A percentile compares a stretch with the other conserved stretches of the same genome.
Conservation (phyloP, 2,113 vertebrate genomes). For the Syngnathus floridae region DNA sequence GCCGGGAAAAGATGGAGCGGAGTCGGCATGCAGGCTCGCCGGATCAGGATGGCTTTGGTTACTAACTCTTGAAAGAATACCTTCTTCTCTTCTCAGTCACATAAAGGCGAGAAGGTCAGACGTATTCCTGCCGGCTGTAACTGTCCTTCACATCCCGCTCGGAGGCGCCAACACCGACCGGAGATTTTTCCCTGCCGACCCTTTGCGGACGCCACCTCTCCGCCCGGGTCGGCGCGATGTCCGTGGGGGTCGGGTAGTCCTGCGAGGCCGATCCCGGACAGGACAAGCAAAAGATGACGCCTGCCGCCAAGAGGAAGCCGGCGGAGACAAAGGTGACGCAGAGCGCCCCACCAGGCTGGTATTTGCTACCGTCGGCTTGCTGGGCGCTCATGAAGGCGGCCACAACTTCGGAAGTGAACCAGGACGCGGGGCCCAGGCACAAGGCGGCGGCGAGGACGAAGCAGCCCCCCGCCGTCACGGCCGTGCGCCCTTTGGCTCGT, state of each 20-base stretch:
- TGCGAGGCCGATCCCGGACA: conserved; percentile 62
- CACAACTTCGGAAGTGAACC: conserved; percentile 86
- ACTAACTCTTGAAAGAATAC: neutral
- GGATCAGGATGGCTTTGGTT: conserved; percentile 19
- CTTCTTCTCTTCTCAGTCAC: conserved; percentile 10
- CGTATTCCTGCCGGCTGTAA: conserved; percentile 85
- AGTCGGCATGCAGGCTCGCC: neutral
- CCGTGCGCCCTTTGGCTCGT: conserved; percentile 77
- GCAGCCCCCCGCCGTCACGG: conserved; percentile 79
- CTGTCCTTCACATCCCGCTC: conserved; percentile 58
- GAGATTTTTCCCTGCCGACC: neutral
- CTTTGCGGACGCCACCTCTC: conserved; percentile 7
- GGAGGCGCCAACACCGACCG: neutral
- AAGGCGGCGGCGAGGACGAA: conserved; percentile 77
- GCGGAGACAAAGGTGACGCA: conserved; percentile 85
- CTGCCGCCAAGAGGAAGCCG: conserved; percentile 76
- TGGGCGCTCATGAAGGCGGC: conserved; percentile 76
- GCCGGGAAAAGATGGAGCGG: conserved; percentile 44
- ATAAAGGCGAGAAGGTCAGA: conserved; percentile 56
- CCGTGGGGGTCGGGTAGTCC: conserved; percentile 39
- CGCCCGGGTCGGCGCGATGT: neutral
- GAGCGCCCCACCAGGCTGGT: conserved; percentile 83
- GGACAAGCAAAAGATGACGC: conserved; percentile 82
- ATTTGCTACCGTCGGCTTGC: conserved; percentile 80
- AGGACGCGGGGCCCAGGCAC: conserved; percentile 80